phyloP scores from a whole-genome alignment of 2,113 vertebrate species.

The Scatophagus argus region DNA sequence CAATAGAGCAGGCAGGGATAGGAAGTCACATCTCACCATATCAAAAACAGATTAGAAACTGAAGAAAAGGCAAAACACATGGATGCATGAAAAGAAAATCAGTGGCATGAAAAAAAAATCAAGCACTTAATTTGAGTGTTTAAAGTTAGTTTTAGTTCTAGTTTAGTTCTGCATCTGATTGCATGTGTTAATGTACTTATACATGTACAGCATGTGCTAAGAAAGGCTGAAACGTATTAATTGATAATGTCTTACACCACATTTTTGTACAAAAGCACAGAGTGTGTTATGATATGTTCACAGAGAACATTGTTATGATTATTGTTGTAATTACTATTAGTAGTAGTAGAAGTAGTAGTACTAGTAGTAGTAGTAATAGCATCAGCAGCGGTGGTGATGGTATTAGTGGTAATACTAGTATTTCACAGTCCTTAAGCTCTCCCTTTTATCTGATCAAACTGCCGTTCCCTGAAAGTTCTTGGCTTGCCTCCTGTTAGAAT shows the following conservation, averaged over 20 bases:
- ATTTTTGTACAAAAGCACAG: neutral
- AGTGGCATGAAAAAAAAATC: slow-evolving; percentile 50
- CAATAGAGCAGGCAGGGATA: slow-evolving; percentile 75
- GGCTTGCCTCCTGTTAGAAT: slow-evolving; percentile 66
- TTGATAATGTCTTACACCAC: no score
- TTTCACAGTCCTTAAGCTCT: slow-evolving; percentile 9
- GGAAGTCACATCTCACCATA: slow-evolving; percentile 84
- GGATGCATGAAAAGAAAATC: slow-evolving; percentile 56
- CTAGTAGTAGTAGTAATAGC: neutral
- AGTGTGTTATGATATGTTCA: neutral
- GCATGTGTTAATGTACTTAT: neutral
- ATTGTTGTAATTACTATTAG: no score
- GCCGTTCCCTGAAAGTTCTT: slow-evolving; percentile 54
- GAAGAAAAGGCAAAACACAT: slow-evolving; percentile 78
- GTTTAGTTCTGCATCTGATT: neutral
- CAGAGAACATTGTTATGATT: no score
- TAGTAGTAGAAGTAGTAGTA: neutral
- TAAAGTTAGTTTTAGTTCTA: neutral
- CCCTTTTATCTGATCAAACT: slow-evolving; percentile 71
- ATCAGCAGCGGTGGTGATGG: neutral
- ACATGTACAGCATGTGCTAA: neutral
- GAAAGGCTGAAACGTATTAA: neutral
- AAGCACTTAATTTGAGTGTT: neutral
- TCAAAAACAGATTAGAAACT: slow-evolving; percentile 85
- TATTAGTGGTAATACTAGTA: neutral